Percentiles rank a stretch among this genome's conserved stretches.
These are phyloP conservation scores for Mirza zaza DNA, from an alignment of 2,113 vertebrate genomes.

Conservation along the genomic window DNA sequence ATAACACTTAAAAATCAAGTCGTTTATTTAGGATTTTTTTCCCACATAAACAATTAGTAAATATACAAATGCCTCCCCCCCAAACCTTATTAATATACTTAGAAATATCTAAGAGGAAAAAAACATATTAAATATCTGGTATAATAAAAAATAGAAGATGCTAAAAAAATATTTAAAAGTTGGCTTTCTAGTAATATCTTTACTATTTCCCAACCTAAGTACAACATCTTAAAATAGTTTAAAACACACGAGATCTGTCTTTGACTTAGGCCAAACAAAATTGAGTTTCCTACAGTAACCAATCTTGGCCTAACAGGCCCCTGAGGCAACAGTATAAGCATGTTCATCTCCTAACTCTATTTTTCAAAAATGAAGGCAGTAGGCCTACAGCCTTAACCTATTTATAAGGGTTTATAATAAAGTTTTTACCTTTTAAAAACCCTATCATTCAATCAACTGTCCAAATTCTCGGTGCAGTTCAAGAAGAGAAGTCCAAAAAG, in stretches of 20 bases:
- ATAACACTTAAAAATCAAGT: not conserved
- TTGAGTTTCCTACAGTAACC: not conserved
- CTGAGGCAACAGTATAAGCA: not conserved
- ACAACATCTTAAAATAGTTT: not conserved
- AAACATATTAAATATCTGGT: not conserved
- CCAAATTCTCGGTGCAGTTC: not conserved
- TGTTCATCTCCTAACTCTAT: not conserved
- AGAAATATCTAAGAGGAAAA: conserved; percentile 13
- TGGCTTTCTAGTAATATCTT: not conserved
- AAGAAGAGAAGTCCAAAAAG: not conserved
- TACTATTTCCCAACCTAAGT: not conserved
- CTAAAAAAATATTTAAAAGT: not conserved
- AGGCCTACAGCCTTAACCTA: not conserved
- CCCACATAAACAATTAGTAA: not conserved
- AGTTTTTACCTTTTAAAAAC: not conserved
- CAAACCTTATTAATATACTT: not conserved
- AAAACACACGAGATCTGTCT: not conserved
- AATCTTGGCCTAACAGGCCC: not conserved
- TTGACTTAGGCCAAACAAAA: not conserved
- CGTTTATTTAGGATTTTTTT: conserved; percentile 17
- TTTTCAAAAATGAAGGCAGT: not conserved
- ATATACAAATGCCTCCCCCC: not conserved
- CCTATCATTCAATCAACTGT: not conserved
- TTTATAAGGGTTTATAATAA: not conserved
- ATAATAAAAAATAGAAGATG: not conserved